Evolutionary conservation across 2,888 invertebrate genomes (phyloP), one percentile per base, ranked within the genome.

Genomic region (Myathropa florea): DNA sequence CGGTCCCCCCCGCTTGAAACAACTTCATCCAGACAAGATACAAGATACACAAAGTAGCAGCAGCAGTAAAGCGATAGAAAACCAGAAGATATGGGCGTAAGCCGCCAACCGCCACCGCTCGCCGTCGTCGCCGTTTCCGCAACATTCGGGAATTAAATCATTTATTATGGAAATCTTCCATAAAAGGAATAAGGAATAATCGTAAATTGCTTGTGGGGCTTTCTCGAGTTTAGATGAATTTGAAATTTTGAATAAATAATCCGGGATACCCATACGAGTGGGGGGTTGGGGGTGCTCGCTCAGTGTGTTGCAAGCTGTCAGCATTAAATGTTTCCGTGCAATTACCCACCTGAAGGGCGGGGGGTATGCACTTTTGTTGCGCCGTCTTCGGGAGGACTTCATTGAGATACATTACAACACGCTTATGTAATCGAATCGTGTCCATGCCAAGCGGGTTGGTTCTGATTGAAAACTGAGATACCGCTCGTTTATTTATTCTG

Each of bases 131-230:
- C 30, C 9, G 64, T 65, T 28, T 53, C 30, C 26, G n/a, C 39
- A 65, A 36, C 63, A 72, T 73, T 67, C 63, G 46, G 33, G 70
- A 80, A 78, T 78, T 78, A 73, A 64, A 78, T 78, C 85, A 68
- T 86, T 82, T 78, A 73, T 63, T 86, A 75, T 78, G 70, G 53
- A 86, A 86, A 75, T 82, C 33, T 60, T 78, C 68, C 63, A 64
- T 76, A 71, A 53, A 71, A 53, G 75, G 65, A 78, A 79, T 63
- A 55, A 64, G 59, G 64, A 83, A 75, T 73, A 80, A 67, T 73
- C 80, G 55, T 67, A 73, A 73, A 61, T 73, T 80, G 64, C 65
- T 65, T 39, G 59, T 6, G 57, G 14, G 24, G 30, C 55, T 72
- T 30, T 70, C 33, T 18, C 33, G 57, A 63, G 63, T 33, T 76